Base-by-base conservation (phyloP, 2,797 vertebrate genomes). In the Smutsia temminckii region DNA sequence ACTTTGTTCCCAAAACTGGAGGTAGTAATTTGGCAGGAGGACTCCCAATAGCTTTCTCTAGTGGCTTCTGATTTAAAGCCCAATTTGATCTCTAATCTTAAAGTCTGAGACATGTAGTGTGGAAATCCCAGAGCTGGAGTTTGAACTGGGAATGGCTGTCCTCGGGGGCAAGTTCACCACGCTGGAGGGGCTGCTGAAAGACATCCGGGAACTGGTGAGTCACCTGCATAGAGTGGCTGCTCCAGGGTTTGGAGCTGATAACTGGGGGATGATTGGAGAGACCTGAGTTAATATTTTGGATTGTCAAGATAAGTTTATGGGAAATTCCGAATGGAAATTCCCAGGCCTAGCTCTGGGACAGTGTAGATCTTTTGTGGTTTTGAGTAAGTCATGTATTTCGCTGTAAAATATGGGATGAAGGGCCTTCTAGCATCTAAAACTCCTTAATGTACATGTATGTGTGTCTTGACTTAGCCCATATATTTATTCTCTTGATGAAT, bases 111-210 rank as follows among this genome's bases (percentile, higher is more conserved):
- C 99, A 0, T 99, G 99, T 85, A 92, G 97, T 0, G 92, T 99
- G 90, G 64, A 97, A 89, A 99, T 99, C 89, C 99, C 99, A 0
- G 99, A 99, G 98, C 98, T 99, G 97, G 99, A 99, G 91, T 99
- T 99, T 1, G 99, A 99, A 97, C 97, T 99, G 96, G 99, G 99
- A 1, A 99, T 99, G 99, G 99, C 98, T 0, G 99, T 98, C 0
- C 96, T 99, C 0, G 99, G 99, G 0, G 99, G 99, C 1, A 99
- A 99, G 95, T 99, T 99, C 98, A 99, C 99, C 53, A 99, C 99
- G 0, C 95, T 99, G 87, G 99, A 99, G 97, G 99, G 99, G 37
- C 98, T 99, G 63, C 98, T 99, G 92, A 99, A 98, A 61, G 99
- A 99, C 97, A 99, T 99, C 95, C 98, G 98, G 57, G 99, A 99